A percentile compares a stretch with the other conserved stretches of the same genome.
Evolutionary conservation across 1,140 invertebrate genomes (phyloP).

Genomic region (Trichogramma pretiosum): DNA sequence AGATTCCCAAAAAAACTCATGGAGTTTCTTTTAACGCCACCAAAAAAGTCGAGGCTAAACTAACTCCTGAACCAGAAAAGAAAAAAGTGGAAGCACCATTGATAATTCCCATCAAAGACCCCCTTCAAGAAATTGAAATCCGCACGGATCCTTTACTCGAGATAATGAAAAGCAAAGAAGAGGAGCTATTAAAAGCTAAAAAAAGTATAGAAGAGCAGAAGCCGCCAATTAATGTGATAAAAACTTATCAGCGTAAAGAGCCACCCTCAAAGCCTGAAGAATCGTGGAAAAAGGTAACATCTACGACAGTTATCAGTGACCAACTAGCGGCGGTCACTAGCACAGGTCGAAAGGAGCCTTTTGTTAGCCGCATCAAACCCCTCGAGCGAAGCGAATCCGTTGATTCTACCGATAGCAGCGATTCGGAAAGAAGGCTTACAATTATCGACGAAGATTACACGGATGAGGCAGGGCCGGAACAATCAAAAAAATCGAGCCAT

Average conservation of each 20-base stretch:
- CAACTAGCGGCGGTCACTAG: background rate
- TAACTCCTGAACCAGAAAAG: constrained; percentile 22
- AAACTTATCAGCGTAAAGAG: constrained; percentile 17
- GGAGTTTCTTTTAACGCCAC: background rate
- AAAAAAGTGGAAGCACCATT: constrained; percentile 16
- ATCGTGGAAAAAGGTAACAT: constrained; percentile 26
- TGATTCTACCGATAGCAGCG: constrained; percentile 58
- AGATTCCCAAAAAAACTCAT: constrained; percentile 24
- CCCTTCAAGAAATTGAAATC: constrained; percentile 17
- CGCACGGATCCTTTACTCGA: constrained; percentile 25
- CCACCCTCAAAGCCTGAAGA: constrained; percentile 24
- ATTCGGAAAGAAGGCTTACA: constrained; percentile 57
- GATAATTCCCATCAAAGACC: constrained; percentile 17
- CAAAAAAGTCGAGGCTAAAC: constrained; percentile 28
- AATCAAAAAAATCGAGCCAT: constrained; percentile 21
- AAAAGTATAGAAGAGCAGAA: constrained; percentile 12
- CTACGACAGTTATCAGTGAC: background rate
- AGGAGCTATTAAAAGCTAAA: constrained; percentile 21
- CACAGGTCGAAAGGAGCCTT: constrained; percentile 12
- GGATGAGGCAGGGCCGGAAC: constrained; percentile 28
- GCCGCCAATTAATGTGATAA: background rate
- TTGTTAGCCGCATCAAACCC: constrained; percentile 32
- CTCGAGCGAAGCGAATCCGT: constrained; percentile 41
- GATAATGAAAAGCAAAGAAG: constrained; percentile 22
- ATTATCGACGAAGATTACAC: constrained; percentile 46